Base-by-base conservation (phyloP, 2,888 invertebrate genomes). In the Matsumyia berberina region DNA sequence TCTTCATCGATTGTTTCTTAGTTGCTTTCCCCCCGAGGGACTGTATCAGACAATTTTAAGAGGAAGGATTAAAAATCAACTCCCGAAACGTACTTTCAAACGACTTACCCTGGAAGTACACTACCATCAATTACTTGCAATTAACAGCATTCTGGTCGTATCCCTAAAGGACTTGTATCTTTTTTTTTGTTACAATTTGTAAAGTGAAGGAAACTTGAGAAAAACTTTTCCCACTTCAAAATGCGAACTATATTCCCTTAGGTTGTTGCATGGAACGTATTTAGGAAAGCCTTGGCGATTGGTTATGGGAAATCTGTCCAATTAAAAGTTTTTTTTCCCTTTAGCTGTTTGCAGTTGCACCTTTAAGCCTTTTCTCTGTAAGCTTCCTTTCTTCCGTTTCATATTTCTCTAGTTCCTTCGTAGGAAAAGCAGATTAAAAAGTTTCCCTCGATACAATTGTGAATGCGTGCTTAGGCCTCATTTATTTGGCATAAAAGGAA, bases 251-350 rank as follows among this genome's bases (percentile, higher is more conserved):
- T 19, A 8, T 19, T 9, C 46, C 17, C 19, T 19, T 35, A 2
- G 12, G 44, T 31, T 53, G 12, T 33, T 53, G 33, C 4, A 5
- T 4, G 3, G 15, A 24, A 53, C 12, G 15, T n/a, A 33, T 8
- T 31, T 53, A 9, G 33, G 55, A 67, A 35, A 12, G n/a, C n/a
- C 42, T 42, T 24, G 9, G 4, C 24, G 24, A 24, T 24, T 24
- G 24, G 24, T 24, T 8, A 12, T 4, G 11, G 15, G 9, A 37
- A 72, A 72, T 60, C 72, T 49, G 29, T 72, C 72, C 72, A 72
- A 72, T 72, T 72, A 72, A 60, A 72, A 72, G 58, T 58, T 72
- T 72, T 49, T 24, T 9, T 49, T 35, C 12, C n/a, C 37, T 46
- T 24, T 57, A 8, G 11, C 35, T 44, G 49, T 29, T 15, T n/a